Conservation (phyloP, 2,888 invertebrate genomes). For the Synergus japonicus region DNA sequence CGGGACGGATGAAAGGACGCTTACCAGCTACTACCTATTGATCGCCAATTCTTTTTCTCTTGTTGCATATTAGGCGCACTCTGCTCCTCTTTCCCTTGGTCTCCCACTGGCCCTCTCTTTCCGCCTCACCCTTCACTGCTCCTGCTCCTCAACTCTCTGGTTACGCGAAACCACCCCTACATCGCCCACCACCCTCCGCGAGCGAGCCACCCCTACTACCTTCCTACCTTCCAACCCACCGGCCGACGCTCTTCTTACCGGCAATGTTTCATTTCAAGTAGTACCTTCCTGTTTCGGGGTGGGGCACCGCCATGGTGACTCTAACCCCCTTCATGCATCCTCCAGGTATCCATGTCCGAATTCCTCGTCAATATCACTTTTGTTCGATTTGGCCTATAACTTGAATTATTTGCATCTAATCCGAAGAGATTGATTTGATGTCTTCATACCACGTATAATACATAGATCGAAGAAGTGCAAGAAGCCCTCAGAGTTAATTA, state of each 20-base stretch:
- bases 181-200: constrained; percentile 57
- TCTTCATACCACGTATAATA: background rate
- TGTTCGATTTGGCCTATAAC: background rate
- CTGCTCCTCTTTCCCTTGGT: constrained; percentile 64
- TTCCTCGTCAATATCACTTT: constrained; percentile 11
- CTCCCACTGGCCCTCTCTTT: constrained; percentile 57
- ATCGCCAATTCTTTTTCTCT: constrained; percentile 78
- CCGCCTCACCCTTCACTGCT: constrained; percentile 46
- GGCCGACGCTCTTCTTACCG: constrained; percentile 69
- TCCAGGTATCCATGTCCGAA: constrained; percentile 40
- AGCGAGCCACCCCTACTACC: constrained; percentile 67
- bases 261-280: constrained; percentile 73
- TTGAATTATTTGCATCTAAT: background rate
- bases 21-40: constrained; percentile 78
- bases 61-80: constrained; percentile 77
- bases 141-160: constrained; percentile 54
- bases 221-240: constrained; percentile 57
- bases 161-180: constrained; percentile 60
- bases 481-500: background rate
- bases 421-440: background rate
- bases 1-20: constrained; percentile 76
- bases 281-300: constrained; percentile 66
- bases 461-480: background rate
- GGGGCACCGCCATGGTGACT: constrained; percentile 57
- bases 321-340: constrained; percentile 42